phyloP scores from a whole-genome alignment of 2,888 invertebrate species.

The Oligia strigilis region DNA sequence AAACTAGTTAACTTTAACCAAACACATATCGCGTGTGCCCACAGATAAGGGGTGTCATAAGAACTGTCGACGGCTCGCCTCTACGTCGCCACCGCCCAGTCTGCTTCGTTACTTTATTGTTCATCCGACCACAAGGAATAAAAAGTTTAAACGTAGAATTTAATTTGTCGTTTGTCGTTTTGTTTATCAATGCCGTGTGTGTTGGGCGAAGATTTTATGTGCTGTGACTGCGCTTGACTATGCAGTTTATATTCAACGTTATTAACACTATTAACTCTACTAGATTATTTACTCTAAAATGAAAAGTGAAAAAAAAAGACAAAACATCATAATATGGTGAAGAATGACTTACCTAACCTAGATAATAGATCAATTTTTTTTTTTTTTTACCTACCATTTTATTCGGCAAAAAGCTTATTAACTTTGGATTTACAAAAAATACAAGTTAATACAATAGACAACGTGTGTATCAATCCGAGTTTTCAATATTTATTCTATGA shows the following conservation, averaged over 20 bases:
- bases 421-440: neutral
- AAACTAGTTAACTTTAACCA: conserved; percentile 69
- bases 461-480: neutral
- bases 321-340: neutral
- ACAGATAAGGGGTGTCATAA: conserved; percentile 88
- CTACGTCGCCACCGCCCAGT: conserved; percentile 78
- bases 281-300: neutral
- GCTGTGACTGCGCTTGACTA: neutral
- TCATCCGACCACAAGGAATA: conserved; percentile 80
- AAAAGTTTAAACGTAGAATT: conserved; percentile 71
- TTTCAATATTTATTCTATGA: neutral
- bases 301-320: too few species aligned
- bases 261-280: too few species aligned
- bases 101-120: conserved; percentile 87
- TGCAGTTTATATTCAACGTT: conserved; percentile 1
- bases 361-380: neutral
- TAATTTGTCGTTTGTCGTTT: conserved; percentile 53
- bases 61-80: conserved; percentile 82
- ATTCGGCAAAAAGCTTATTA: neutral
- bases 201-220: conserved; percentile 18
- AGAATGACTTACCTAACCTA: neutral
- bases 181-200: conserved; percentile 36
- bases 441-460: neutral
- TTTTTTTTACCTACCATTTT: neutral
- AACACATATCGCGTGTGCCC: conserved; percentile 83